Evolutionary conservation across 2,888 invertebrate genomes (phyloP).

Genomic region (Boloria euphrosyne): DNA sequence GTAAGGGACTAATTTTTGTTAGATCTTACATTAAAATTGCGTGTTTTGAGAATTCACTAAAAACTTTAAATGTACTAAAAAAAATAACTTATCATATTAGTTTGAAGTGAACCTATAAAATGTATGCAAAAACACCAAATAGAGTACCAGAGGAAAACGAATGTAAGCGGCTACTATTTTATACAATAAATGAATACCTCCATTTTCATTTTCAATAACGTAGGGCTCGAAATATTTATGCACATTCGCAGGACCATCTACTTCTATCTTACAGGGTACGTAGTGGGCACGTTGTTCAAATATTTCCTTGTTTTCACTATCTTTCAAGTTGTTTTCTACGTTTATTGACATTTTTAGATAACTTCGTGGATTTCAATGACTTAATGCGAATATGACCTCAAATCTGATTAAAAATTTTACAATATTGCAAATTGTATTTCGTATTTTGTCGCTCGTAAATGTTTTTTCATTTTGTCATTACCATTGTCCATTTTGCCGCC

Average conservation of each 20-base stretch:
- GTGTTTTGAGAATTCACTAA: too few species aligned
- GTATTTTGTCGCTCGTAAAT: too few species aligned
- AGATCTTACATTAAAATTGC: too few species aligned
- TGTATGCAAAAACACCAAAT: too few species aligned
- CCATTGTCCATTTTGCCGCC: too few species aligned
- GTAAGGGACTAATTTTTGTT: too few species aligned
- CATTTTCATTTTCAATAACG: slow-evolving; percentile 68
- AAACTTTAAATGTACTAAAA: too few species aligned
- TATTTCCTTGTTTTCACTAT: slow-evolving; percentile 59
- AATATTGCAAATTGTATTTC: background rate
- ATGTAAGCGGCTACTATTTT: too few species aligned
- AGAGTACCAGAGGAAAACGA: too few species aligned
- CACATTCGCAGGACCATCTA: slow-evolving; percentile 86
- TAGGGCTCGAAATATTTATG: slow-evolving; percentile 86
- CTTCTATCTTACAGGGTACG: slow-evolving; percentile 87
- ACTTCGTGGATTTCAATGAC: background rate
- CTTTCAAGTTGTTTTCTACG: slow-evolving; percentile 83
- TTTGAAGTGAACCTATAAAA: too few species aligned
- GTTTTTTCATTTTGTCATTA: too few species aligned
- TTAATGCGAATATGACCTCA: background rate
- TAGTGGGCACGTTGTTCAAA: slow-evolving; percentile 83
- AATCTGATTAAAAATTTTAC: background rate
- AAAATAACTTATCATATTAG: too few species aligned
- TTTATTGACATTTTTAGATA: slow-evolving; percentile 77
- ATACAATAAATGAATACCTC: slow-evolving; percentile 51